A percentile compares a stretch with the other conserved stretches of the same genome.
Evolutionary conservation across 2,113 vertebrate species (phyloP).

Genomic region (Rhadina sibilatrix): DNA sequence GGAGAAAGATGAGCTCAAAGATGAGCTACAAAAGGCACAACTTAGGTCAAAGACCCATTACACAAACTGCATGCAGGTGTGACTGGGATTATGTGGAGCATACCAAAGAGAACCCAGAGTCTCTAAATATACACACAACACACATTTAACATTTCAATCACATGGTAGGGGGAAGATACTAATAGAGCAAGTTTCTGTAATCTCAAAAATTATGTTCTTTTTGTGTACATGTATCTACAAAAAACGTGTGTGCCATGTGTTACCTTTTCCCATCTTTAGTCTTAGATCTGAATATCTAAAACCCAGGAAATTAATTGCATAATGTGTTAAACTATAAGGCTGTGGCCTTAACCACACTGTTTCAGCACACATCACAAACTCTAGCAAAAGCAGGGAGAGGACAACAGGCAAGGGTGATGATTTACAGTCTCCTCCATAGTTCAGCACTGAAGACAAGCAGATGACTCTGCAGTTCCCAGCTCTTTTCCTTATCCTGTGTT

Average conservation of each 20-base stretch:
- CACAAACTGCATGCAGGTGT: neutral
- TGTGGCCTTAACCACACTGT: neutral
- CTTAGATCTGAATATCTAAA: neutral
- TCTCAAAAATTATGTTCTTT: neutral
- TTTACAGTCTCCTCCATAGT: neutral
- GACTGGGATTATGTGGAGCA: neutral
- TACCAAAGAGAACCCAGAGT: neutral
- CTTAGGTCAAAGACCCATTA: neutral
- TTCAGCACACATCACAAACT: neutral
- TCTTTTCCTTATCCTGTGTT: neutral
- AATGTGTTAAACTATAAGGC: neutral
- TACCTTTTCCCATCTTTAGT: neutral
- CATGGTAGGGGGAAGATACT: neutral
- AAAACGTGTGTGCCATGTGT: neutral
- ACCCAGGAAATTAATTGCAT: neutral
- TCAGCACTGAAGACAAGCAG: neutral
- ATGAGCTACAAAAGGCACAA: neutral
- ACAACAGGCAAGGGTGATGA: neutral
- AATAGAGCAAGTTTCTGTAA: neutral
- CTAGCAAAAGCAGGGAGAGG: neutral
- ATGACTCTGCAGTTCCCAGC: neutral
- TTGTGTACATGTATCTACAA: neutral
- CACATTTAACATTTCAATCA: neutral
- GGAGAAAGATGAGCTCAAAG: neutral
- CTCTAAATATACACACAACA: neutral